Conservation (phyloP, 2,888 invertebrate genomes). For the Orthonychiurus folsomi region DNA sequence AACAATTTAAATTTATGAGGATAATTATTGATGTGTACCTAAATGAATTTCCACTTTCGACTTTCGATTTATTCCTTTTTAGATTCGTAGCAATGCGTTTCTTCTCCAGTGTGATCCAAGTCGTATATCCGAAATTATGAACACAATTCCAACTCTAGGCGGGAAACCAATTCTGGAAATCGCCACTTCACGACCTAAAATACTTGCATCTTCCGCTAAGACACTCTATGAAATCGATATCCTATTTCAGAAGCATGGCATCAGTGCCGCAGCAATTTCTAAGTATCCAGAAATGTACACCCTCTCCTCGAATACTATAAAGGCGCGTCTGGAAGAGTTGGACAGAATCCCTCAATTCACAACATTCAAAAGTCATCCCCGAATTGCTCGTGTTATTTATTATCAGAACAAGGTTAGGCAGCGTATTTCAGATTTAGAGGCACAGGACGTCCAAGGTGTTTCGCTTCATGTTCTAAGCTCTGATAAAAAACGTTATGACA, state of each 20-base stretch:
- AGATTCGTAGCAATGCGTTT: constrained; percentile 54
- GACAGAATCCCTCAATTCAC: constrained; percentile 53
- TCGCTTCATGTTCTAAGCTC: constrained; percentile 48
- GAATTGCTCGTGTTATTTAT: constrained; percentile 50
- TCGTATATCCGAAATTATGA: constrained; percentile 52
- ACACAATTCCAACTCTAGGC: constrained; percentile 50
- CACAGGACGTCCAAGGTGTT: constrained; percentile 48
- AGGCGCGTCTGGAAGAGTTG: constrained; percentile 52
- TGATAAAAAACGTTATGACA: constrained; percentile 45
- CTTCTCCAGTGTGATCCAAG: constrained; percentile 53
- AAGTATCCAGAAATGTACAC: constrained; percentile 53
- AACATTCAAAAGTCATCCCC: constrained; percentile 54
- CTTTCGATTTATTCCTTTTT: constrained; percentile 18
- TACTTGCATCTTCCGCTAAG: constrained; percentile 54
- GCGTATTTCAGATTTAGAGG: constrained; percentile 50
- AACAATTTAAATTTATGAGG: too few relatives aligned
- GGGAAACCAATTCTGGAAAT: constrained; percentile 52
- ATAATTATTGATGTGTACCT: too few relatives aligned
- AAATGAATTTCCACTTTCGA: too few relatives aligned
- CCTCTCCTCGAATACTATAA: constrained; percentile 53
- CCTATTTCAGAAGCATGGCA: constrained; percentile 53
- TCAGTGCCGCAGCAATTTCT: constrained; percentile 50
- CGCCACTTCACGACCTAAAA: constrained; percentile 53
- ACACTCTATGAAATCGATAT: constrained; percentile 51
- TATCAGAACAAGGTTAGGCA: constrained; percentile 48